phyloP scores from a whole-genome alignment of 2,113 vertebrate species.

The Mesembrinibis cayennensis region DNA sequence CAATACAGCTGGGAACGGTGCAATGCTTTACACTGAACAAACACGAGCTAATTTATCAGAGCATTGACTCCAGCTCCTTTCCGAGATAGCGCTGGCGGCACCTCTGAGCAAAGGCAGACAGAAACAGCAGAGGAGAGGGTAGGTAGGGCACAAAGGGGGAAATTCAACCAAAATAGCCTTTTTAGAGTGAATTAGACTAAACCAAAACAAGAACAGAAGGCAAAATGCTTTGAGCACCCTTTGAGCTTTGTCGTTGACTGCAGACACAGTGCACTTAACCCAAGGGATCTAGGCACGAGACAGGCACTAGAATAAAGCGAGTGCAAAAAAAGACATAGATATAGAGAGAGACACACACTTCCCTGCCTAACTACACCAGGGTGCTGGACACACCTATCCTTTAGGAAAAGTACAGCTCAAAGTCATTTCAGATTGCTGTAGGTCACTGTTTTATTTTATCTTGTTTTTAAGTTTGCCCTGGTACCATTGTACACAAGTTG shows the following conservation, averaged over 20 bases:
- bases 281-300: background rate
- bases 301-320: background rate
- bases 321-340: background rate
- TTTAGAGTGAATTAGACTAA: background rate
- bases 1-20: background rate
- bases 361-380: background rate
- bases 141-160: background rate
- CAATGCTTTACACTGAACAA: slow-evolving; percentile 14
- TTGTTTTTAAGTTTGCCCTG: background rate
- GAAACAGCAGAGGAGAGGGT: background rate
- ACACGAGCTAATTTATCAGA: background rate
- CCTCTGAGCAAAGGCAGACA: slow-evolving; percentile 5
- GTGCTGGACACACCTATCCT: background rate
- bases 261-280: background rate
- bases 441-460: background rate
- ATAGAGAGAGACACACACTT: background rate
- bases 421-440: background rate
- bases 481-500: accelerated
- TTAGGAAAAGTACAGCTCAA: background rate
- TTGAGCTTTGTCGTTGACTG: background rate
- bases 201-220: background rate
- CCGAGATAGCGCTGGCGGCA: background rate
- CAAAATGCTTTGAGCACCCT: background rate
- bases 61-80: background rate
- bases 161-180: background rate